Base-by-base conservation (phyloP, 2,888 invertebrate species). In the Caenorhabditis doughertyi region DNA sequence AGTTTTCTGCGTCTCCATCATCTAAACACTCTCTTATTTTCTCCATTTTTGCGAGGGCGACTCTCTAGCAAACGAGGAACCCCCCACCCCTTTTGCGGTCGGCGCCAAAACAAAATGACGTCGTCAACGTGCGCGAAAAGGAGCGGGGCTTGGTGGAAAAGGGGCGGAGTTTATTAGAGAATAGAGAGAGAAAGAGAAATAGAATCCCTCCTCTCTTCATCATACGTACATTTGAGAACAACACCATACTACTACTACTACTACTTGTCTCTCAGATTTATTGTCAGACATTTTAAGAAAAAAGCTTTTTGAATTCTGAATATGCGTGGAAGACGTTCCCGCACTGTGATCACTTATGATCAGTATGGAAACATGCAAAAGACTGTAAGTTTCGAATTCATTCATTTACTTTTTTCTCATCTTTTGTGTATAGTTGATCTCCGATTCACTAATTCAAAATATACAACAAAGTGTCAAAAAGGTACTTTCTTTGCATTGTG, bases 31-130 rank as follows among this genome's bases (percentile, higher is more conserved):
- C 47, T 71, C 58, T 58, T 32, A 29, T 47, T 47, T 71, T 35
- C 49, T 32, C 53, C 71, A 35, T 47, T 73, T 53, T 72, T 72
- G 60, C 60, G 60, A 60, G 60, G 72, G 72, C 71, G 71, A 58
- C 65, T 49, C 62, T 62, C 29, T 62, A 3, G 39, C 29, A 29
- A 39, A 7, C 8, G 53, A 32, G 64, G 55, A 35, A 47, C 47
- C 58, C 47, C 70, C 29, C 16, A 39, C 42, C 56, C 42, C 72
- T 18, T 3, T 49, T 39, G 71, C 58, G 47, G 35, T 25, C 58
- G 60, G 21, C 51, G 65, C 64, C 65, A 76, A 76, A 76, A 76
- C 74, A 76, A 55, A 76, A 47, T 76, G 74, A 76, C 74, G 74
- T 76, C 39, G 60, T 23, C 47, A 35, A 25, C 56, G 58, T 32